A percentile compares a stretch with the other conserved stretches of the same genome.
Evolutionary conservation across 2,113 vertebrate species (phyloP).

Genomic region (Phasianus colchicus): DNA sequence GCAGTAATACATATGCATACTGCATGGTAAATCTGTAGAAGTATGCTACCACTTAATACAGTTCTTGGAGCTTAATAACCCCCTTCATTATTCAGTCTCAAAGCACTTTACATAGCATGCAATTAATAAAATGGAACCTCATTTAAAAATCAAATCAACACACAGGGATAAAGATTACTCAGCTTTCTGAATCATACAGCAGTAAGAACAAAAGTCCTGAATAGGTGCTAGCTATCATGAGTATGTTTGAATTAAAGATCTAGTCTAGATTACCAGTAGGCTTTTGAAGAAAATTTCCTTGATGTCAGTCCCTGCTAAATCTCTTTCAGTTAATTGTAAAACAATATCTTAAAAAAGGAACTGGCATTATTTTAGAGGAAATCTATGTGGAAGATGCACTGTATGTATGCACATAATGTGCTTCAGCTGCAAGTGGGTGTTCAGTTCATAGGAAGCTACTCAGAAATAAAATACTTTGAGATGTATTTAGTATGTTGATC

Average conservation of each 20-base stretch:
- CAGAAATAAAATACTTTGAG: not conserved
- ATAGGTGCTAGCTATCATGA: not conserved
- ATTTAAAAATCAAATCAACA: not conserved
- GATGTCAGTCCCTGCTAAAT: not conserved
- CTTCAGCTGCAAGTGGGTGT: not conserved
- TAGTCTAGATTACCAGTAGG: not conserved
- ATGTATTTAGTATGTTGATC: not conserved
- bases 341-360: not conserved
- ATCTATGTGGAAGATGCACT: not conserved
- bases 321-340: not conserved
- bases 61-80: not conserved
- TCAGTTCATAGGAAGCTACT: not conserved
- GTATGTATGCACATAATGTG: fast-evolving
- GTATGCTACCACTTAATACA: not conserved
- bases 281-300: not conserved
- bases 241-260: not conserved
- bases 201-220: not conserved
- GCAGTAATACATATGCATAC: not conserved
- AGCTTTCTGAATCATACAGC: not conserved
- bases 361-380: not conserved
- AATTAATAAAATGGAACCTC: not conserved
- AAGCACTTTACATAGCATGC: not conserved
- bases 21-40: not conserved
- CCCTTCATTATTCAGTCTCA: not conserved
- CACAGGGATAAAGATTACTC: not conserved